These are phyloP conservation scores for Diachasmimorpha longicaudata DNA, from an alignment of 1,140 invertebrate genomes.

Conservation along the genomic window DNA sequence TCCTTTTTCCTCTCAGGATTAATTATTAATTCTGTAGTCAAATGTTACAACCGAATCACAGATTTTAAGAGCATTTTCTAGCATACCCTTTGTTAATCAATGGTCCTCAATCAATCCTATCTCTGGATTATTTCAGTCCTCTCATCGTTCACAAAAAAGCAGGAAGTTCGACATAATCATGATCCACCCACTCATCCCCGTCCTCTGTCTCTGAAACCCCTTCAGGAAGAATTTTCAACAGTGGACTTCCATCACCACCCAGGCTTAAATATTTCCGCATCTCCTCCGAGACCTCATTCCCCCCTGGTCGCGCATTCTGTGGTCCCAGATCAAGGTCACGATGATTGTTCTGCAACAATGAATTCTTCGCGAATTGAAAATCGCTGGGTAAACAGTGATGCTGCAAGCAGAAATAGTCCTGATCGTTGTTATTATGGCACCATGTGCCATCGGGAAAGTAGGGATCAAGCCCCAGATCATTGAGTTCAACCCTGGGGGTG, in stretches of 20 bases:
- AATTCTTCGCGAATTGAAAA: slow-evolving; percentile 45
- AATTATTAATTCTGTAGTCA: too few species aligned
- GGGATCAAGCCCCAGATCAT: slow-evolving; percentile 73
- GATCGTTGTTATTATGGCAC: slow-evolving; percentile 72
- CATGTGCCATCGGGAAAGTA: slow-evolving; percentile 84
- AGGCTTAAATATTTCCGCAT: slow-evolving; percentile 69
- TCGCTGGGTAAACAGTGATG: slow-evolving; percentile 75
- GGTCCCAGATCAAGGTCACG: slow-evolving; percentile 59
- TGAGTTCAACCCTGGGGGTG: slow-evolving; percentile 75
- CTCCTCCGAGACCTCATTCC: slow-evolving; percentile 54
- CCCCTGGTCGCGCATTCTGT: slow-evolving; percentile 66
- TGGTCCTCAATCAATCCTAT: too few species aligned
- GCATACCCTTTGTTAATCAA: too few species aligned
- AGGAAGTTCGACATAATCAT: slow-evolving; percentile 65
- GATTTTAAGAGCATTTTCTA: too few species aligned
- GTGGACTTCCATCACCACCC: slow-evolving; percentile 65
- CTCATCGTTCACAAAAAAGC: too few species aligned
- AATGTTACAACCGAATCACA: too few species aligned
- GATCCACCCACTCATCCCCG: slow-evolving; percentile 63
- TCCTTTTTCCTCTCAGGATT: too few species aligned
- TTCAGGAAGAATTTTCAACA: slow-evolving; percentile 63
- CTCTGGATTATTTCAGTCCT: too few species aligned
- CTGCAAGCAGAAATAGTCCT: slow-evolving; percentile 74
- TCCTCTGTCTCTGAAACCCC: slow-evolving; percentile 34
- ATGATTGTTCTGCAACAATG: not conserved